Conservation (phyloP, 1,140 invertebrate species). For the Colletes latitarsis region DNA sequence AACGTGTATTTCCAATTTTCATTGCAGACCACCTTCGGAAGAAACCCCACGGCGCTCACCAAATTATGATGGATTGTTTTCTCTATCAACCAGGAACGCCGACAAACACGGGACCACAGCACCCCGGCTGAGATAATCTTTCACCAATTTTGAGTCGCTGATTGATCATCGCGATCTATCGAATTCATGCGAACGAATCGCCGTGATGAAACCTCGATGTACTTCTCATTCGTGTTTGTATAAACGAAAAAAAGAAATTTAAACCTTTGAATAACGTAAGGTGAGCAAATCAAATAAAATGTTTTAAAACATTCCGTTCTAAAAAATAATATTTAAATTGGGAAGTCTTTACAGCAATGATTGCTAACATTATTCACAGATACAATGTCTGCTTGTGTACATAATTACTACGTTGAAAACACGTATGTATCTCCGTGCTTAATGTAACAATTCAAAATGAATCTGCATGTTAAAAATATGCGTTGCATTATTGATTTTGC, state of each 20-base stretch:
- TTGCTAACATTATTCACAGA: constrained; percentile 10
- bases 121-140: constrained; percentile 65
- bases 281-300: constrained; percentile 1
- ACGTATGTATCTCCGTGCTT: not conserved
- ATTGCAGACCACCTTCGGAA: constrained; percentile 30
- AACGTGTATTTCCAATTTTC: constrained; percentile 48
- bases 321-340: constrained; percentile 35
- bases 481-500: not conserved
- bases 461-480: not conserved
- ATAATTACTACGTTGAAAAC: not conserved
- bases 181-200: constrained; percentile 11
- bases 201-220: not conserved
- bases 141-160: constrained; percentile 62
- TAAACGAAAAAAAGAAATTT: not conserved
- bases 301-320: not conserved
- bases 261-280: not conserved
- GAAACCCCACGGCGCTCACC: constrained; percentile 56
- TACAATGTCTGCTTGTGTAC: not conserved
- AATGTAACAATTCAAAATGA: not conserved
- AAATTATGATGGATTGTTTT: constrained; percentile 71
- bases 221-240: no score
- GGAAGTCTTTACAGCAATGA: constrained; percentile 18
- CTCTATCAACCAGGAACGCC: constrained; percentile 61
- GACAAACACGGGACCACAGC: constrained; percentile 60
- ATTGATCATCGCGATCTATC: constrained; percentile 61